These are phyloP conservation scores for Ectemnius lituratus DNA, from an alignment of 2,888 invertebrate species.

Conservation along the genomic window DNA sequence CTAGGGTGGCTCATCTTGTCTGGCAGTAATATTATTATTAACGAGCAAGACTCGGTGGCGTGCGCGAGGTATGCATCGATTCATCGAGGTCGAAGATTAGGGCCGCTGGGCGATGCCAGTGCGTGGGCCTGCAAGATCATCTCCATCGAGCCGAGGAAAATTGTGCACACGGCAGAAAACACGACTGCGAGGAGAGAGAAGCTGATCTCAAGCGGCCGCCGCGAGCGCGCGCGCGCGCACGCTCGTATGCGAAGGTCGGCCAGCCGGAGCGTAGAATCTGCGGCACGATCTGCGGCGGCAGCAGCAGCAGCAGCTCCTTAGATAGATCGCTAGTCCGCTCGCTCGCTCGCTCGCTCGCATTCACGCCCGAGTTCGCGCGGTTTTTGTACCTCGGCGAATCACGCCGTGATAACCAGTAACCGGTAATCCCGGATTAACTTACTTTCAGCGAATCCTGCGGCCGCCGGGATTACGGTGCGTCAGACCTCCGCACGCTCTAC, in stretches of 20 bases:
- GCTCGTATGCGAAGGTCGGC: constrained; percentile 40
- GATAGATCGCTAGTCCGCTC: constrained; percentile 15
- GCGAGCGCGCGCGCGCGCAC: constrained; percentile 17
- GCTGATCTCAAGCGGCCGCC: background rate
- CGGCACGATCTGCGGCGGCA: constrained; percentile 14
- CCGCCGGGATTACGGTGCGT: constrained; percentile 34
- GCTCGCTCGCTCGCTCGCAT: constrained; percentile 10
- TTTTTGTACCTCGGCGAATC: constrained; percentile 34
- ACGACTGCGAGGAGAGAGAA: too few species aligned
- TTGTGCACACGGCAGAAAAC: too few species aligned
- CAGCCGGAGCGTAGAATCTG: constrained; percentile 14
- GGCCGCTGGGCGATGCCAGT: background rate
- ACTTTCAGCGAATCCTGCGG: constrained; percentile 38
- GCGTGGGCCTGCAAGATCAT: background rate
- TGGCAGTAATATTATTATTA: too few species aligned
- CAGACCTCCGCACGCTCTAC: constrained; percentile 7
- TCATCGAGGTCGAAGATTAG: too few species aligned
- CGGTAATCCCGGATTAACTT: constrained; percentile 48
- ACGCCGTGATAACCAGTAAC: constrained; percentile 24
- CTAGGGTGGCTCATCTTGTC: too few species aligned
- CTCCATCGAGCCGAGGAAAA: background rate
- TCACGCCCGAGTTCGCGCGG: constrained; percentile 39
- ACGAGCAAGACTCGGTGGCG: too few species aligned
- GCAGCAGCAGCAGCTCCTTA: constrained; percentile 3
- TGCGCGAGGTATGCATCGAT: too few species aligned